These are phyloP conservation scores for Erebia epiphron DNA, from an alignment of 2,888 invertebrate genomes.

Conservation along the genomic window DNA sequence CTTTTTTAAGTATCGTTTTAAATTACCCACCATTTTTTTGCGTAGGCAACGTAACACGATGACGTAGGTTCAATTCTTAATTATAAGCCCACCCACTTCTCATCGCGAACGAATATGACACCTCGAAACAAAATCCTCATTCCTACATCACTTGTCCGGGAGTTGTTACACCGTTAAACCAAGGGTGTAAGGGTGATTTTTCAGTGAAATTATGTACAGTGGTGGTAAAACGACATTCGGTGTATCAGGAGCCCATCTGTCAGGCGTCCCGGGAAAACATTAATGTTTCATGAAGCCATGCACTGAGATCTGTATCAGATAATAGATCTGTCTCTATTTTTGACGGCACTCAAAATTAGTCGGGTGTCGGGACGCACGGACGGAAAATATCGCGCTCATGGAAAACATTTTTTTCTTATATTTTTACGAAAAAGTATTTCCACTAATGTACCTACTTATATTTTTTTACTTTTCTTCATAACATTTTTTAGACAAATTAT, in stretches of 20 bases:
- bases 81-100: slow-evolving; percentile 43
- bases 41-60: slow-evolving; percentile 41
- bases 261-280: slow-evolving; percentile 61
- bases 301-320: slow-evolving; percentile 76
- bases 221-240: slow-evolving; percentile 53
- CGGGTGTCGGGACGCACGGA: slow-evolving; percentile 13
- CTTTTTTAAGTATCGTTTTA: not conserved
- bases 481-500: too few relatives aligned
- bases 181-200: slow-evolving; percentile 39
- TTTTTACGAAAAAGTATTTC: not conserved
- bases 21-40: not conserved
- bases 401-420: not conserved
- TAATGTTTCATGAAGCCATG: slow-evolving; percentile 60
- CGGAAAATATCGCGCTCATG: slow-evolving; percentile 3
- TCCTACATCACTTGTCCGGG: slow-evolving; percentile 40
- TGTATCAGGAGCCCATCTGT: slow-evolving; percentile 74
- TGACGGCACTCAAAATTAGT: slow-evolving; percentile 58
- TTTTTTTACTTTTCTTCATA: too few relatives aligned
- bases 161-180: slow-evolving; percentile 37
- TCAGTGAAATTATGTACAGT: slow-evolving; percentile 41
- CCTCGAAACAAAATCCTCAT: slow-evolving; percentile 42
- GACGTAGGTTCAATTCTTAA: slow-evolving; percentile 45
- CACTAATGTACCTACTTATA: not conserved
- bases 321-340: slow-evolving; percentile 74
- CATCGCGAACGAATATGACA: slow-evolving; percentile 58